phyloP scores from a whole-genome alignment of 2,113 vertebrate genomes.

The Trematomus loennbergii region DNA sequence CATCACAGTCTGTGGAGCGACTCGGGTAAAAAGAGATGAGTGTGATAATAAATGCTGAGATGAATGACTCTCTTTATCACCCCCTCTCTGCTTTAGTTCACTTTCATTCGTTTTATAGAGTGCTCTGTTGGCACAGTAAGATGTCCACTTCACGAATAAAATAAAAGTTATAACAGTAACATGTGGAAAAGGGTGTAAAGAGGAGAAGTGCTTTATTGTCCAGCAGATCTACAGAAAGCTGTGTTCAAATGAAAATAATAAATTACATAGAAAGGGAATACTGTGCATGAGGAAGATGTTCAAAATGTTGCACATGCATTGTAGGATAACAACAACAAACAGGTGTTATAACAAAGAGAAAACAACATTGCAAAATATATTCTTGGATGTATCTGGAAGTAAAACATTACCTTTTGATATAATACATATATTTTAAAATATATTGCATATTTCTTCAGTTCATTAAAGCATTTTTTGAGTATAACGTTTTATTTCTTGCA shows the following conservation, averaged over 20 bases:
- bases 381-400: too few relatives aligned
- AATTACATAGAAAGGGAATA: too few relatives aligned
- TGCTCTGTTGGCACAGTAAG: constrained; percentile 2
- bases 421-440: not conserved
- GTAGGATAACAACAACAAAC: too few relatives aligned
- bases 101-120: constrained; percentile 14
- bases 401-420: too few relatives aligned
- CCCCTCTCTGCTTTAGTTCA: constrained; percentile 9
- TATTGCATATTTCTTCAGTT: not conserved
- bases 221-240: too few relatives aligned
- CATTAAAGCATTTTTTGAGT: not conserved
- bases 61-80: constrained; percentile 28
- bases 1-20: constrained; percentile 18
- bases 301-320: too few relatives aligned
- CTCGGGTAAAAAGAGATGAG: constrained; percentile 50
- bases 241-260: too few relatives aligned
- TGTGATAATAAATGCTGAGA: constrained; percentile 33
- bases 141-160: not conserved
- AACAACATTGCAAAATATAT: too few relatives aligned
- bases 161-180: not conserved
- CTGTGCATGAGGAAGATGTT: too few relatives aligned
- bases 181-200: not conserved
- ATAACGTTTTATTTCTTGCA: not conserved
- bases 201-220: not conserved
- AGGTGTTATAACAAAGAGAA: not conserved